Base-by-base conservation (phyloP, 92 coral and sea anemone species). In the Meandrina meandrites region DNA sequence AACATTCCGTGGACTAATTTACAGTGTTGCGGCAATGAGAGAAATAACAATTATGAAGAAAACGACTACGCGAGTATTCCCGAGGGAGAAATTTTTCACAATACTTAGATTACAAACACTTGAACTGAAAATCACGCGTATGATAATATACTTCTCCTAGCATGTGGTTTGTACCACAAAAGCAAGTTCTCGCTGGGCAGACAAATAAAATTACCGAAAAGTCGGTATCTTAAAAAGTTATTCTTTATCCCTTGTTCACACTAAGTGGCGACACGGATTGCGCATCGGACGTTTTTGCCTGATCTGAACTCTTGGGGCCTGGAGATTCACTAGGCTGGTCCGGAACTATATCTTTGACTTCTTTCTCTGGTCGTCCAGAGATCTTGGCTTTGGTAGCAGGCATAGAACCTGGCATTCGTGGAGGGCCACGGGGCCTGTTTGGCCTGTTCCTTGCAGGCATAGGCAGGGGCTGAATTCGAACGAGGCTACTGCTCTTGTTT, bases 231-330 rank as follows among this genome's bases (percentile, higher is more conserved):
- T 60, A 85, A 27, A 31, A 34, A 37, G 53, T 51, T 36, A 31
- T 66, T 60, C 24, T 77, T 76, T 24, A 68, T 47, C 64, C 62
- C 31, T 85, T 78, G 88, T 78, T 85, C 30, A 76, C 88, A 64
- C 75, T 78, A 18, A 85, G 82, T 21, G 82, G 88, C 31, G 67
- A n/a, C 31, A 78, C 82, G 66, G 82, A 22, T 77, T 85, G 82
- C 34, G 92, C 88, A 53, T 73, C 87, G 40, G 91, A 56, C 66
- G 89, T 81, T 80, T 93, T 91, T 9, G 81, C 90, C 88, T 93
- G 93, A 83, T 90, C 90, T 34, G 94, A 34, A 79, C 82, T 92
- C 90, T 85, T 86, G 92, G 93, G 89, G 88, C 94, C 93, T 90
- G 85, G 78, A 48, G 91, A 86, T 85, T 79, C 80, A 73, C 48